A percentile compares a stretch with the other conserved stretches of the same genome.
Evolutionary conservation across 2,888 invertebrate species (phyloP).

Genomic region (Fragum sueziense): DNA sequence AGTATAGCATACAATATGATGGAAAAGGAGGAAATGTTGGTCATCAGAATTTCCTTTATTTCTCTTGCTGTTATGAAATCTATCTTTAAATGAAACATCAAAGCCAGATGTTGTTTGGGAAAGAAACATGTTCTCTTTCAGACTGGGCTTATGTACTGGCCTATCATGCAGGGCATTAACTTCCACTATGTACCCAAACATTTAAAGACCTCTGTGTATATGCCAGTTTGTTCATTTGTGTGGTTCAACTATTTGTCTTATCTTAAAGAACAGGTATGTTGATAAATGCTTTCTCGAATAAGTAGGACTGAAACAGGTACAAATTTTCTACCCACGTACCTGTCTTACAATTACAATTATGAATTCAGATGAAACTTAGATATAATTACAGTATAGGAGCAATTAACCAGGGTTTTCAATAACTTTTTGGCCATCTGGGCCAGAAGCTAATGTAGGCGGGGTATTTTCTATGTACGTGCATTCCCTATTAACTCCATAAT

Average conservation of each 20-base stretch:
- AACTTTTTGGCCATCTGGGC: too few species aligned
- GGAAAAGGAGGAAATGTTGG: not conserved
- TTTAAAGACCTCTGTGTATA: constrained; percentile 55
- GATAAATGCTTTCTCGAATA: too few species aligned
- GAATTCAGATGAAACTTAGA: too few species aligned
- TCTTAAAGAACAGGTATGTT: constrained; percentile 63
- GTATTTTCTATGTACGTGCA: too few species aligned
- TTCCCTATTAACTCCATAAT: too few species aligned
- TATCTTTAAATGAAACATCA: not conserved
- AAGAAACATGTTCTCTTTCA: constrained; percentile 39
- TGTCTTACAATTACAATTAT: too few species aligned
- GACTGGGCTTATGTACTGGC: constrained; percentile 67
- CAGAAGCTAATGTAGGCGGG: too few species aligned
- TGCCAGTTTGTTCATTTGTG: constrained; percentile 64
- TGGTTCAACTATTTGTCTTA: constrained; percentile 72
- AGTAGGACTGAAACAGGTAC: too few species aligned
- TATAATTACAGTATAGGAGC: too few species aligned
- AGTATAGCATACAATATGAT: not conserved
- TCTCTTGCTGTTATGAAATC: not conserved
- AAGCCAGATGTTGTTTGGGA: not conserved
- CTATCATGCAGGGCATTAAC: constrained; percentile 64
- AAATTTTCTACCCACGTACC: too few species aligned
- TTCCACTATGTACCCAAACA: constrained; percentile 61
- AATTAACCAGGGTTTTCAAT: too few species aligned
- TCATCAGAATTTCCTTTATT: not conserved